Evolutionary conservation across 2,888 invertebrate species (phyloP), one percentile per base, ranked within the genome.

Genomic region (Cephonodes hylas): DNA sequence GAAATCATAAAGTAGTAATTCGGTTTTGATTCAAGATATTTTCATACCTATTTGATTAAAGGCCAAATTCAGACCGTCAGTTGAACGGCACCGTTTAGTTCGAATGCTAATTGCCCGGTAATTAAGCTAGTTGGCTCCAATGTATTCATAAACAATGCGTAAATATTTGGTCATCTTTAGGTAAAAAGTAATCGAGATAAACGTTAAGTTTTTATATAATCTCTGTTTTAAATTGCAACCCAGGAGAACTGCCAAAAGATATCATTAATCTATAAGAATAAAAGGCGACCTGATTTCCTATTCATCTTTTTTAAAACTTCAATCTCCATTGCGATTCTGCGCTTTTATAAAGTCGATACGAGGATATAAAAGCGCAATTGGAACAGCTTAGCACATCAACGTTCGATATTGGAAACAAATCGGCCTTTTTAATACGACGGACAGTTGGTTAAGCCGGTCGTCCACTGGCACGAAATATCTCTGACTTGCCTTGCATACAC

Each of bases 381-480:
- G n/a, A 15, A 7, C 48, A 27, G 48, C 48, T 48, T 25, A 48
- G 25, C 48, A 25, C 48, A 15, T 48, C 25, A 48, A 23, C 7
- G 48, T 27, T n/a, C 27, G 48, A 48, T 48, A 48, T 48, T 48
- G 48, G 15, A 20, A 48, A 27, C 48, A 15, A 48, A 48, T 48
- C 48, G 7, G 25, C 15, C 7, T 48, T 48, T 48, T 27, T 48
- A 48, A 48, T 48, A 48, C 27, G 27, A 27, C 27, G 48, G 27
- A n/a, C 48, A 27, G 25, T 25, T 15, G n/a, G 25, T 15, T 27
- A 27, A 48, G 48, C 48, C n/a, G 20, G 44, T 10, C 20, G 7
- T 48, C 46, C 8, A 48, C 48, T 48, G 27, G 27, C 48, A 48
- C 48, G 15, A 48, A 48, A 48, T 48, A 48, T 48, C 27, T 27